These are phyloP conservation scores for Oryctolagus cuniculus DNA, from an alignment of 2,113 vertebrate genomes.

Conservation along the genomic window mOryCun1.1 NC_091444.1:69523501-69524000, in stretches of 20 bases:
- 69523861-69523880: accelerated
- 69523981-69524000: neutral
- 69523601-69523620: neutral
- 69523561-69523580: neutral
- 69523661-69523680: neutral
- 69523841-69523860: neutral
- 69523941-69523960: too few relatives aligned
- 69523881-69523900: neutral
- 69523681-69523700: neutral
- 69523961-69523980: neutral
- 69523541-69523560: slow-evolving; percentile 93
- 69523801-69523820: neutral
- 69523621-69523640: neutral
- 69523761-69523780: neutral
- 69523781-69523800: neutral
- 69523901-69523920: neutral
- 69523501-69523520: slow-evolving; percentile 93
- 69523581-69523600: neutral
- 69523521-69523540: slow-evolving; percentile 91
- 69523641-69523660: neutral
- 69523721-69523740: neutral
- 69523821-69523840: neutral
- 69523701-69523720: neutral
- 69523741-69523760: neutral
- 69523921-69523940: neutral